Evolutionary conservation across 2,113 vertebrate genomes (phyloP).

Genomic region (Trogon melanurus): DNA sequence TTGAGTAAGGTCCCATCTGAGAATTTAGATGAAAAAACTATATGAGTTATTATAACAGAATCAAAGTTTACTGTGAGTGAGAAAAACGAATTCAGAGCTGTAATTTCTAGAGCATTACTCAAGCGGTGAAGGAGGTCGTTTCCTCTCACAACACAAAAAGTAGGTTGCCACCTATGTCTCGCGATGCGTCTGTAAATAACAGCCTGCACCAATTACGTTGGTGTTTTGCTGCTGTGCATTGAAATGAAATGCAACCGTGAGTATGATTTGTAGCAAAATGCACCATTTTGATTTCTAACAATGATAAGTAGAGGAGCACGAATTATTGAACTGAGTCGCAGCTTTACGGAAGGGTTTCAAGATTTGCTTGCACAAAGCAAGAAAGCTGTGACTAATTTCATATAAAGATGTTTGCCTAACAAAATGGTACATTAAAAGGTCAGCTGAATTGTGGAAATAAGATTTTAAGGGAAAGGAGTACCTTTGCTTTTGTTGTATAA

Average conservation of each 20-base stretch:
- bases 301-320: slow-evolving; percentile 63
- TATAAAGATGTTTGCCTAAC: slow-evolving; percentile 59
- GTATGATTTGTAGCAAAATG: slow-evolving; percentile 67
- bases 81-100: neutral
- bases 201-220: slow-evolving; percentile 71
- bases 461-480: slow-evolving; percentile 9
- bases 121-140: slow-evolving; percentile 15
- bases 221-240: slow-evolving; percentile 51
- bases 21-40: neutral
- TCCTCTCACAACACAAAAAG: slow-evolving; percentile 38
- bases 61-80: neutral
- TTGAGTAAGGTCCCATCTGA: neutral
- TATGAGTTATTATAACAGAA: neutral
- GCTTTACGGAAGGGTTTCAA: slow-evolving; percentile 49
- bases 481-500: slow-evolving; percentile 5
- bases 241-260: slow-evolving; percentile 63
- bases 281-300: slow-evolving; percentile 49
- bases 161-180: slow-evolving; percentile 50
- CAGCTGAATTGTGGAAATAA: slow-evolving; percentile 46
- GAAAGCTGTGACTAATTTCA: slow-evolving; percentile 69
- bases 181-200: slow-evolving; percentile 64
- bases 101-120: slow-evolving; percentile 28
- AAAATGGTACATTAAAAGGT: slow-evolving; percentile 67
- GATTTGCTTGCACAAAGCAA: slow-evolving; percentile 59
- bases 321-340: slow-evolving; percentile 64